Base-by-base conservation (phyloP, 2,888 invertebrate species). In the Hylaea fasciaria region DNA sequence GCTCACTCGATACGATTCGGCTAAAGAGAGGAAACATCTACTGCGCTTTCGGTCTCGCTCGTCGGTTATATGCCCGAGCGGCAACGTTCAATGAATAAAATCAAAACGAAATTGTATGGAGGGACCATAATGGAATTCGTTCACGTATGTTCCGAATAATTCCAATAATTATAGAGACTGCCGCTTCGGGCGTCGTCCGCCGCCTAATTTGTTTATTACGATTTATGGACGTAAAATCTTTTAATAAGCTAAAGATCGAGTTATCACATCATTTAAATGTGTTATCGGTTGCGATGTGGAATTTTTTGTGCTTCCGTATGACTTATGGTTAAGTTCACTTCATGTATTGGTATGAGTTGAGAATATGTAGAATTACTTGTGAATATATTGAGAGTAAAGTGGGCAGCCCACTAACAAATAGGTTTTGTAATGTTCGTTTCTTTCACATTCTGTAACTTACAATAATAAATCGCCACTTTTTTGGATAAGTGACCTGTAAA, bases 161-260 rank as follows among this genome's bases (percentile, higher is more conserved):
- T 77, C 77, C 70, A 75, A 77, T 84, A 85, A 85, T 85, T 82
- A 83, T 74, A 68, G 70, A 48, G 64, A 60, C 44, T 40, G 54
- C 65, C 53, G 49, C 62, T 48, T 44, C 52, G 29, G 66, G 66
- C 58, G 71, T 76, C 74, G 64, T 76, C 74, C 64, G 64, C 64
- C 65, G 68, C 73, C 74, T 80, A 80, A 81, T 86, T 82, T 80
- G 78, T 81, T 80, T 77, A 80, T 77, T 75, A 79, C 79, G 73
- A 81, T 83, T 82, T 83, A 82, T 81, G 78, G 72, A 78, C 71
- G 72, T 79, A 63, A 72, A 77, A 73, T 70, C 68, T 71, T 71
- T 74, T 70, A 80, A 78, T 78, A 72, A 76, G 73, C 75, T 68
- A 73, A 68, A 37, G 69, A 72, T 68, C 65, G 73, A 76, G 77